Evolutionary conservation across 1,140 invertebrate species (phyloP).

Genomic region (Drosophila nebulosa): DNA sequence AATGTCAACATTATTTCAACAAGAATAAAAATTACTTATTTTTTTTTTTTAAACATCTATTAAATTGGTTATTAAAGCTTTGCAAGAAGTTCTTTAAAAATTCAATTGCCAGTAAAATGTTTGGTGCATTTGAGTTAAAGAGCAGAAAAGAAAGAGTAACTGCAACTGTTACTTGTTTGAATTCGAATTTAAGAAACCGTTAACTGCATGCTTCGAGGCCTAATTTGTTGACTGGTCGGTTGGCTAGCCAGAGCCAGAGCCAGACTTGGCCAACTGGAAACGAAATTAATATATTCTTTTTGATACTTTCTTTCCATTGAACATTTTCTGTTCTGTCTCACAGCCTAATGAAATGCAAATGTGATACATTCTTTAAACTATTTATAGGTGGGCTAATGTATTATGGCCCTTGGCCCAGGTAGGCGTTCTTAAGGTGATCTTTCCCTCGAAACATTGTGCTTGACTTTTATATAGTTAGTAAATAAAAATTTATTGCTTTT

Average conservation of each 20-base stretch:
- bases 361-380: conserved; percentile 7
- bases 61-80: no score
- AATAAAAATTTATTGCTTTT: background rate
- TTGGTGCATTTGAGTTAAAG: background rate
- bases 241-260: background rate
- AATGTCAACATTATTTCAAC: no score
- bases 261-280: conserved; percentile 59
- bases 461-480: background rate
- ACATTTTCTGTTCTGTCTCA: conserved; percentile 33
- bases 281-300: conserved; percentile 24
- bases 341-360: conserved; percentile 43
- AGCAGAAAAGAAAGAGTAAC: conserved; percentile 9
- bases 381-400: background rate
- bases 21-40: no score
- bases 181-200: conserved; percentile 54
- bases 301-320: conserved; percentile 46
- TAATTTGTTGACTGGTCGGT: conserved; percentile 47
- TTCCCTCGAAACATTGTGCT: background rate
- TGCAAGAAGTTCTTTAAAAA: no score
- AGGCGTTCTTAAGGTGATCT: background rate
- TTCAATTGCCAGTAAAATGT: no score
- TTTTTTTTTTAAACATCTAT: no score
- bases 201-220: conserved; percentile 54
- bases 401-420: background rate
- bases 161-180: background rate